Evolutionary conservation across 2,797 vertebrate genomes (phyloP).

Genomic region (Mastacembelus armatus): DNA sequence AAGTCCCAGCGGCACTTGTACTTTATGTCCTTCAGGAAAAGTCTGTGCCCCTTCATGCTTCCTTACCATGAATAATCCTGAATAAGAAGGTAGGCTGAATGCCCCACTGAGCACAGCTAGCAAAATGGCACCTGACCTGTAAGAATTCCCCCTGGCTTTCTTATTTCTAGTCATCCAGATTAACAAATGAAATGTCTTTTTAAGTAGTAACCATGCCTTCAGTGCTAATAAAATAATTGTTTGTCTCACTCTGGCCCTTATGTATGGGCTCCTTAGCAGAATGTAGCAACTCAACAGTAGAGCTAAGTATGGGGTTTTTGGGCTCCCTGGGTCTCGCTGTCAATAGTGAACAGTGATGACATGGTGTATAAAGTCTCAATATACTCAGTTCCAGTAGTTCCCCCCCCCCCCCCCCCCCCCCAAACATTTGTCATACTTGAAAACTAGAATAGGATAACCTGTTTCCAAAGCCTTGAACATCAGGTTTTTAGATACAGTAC

Average conservation of each 20-base stretch:
- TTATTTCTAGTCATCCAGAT: background rate
- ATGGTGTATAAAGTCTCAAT: background rate
- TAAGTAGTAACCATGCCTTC: too few relatives aligned
- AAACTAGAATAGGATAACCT: background rate
- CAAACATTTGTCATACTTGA: background rate
- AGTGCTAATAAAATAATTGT: background rate
- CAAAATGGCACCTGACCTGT: background rate
- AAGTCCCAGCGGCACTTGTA: background rate
- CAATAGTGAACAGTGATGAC: background rate
- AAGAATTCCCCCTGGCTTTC: background rate
- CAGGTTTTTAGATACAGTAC: background rate
- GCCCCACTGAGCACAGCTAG: background rate
- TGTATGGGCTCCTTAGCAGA: background rate
- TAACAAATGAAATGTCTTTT: background rate
- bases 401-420: too few relatives aligned
- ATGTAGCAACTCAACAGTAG: too few relatives aligned
- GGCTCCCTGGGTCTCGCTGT: background rate
- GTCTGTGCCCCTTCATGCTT: conserved; percentile 4
- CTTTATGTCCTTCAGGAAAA: background rate
- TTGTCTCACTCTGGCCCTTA: background rate
- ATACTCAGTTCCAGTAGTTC: background rate
- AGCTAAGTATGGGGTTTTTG: too few relatives aligned
- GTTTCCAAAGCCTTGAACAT: background rate
- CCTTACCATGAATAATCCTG: background rate
- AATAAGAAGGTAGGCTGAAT: background rate